Evolutionary conservation across 2,888 invertebrate species (phyloP), one percentile per base, ranked within the genome.

Genomic region (Scaptomyza caliginosa): DNA sequence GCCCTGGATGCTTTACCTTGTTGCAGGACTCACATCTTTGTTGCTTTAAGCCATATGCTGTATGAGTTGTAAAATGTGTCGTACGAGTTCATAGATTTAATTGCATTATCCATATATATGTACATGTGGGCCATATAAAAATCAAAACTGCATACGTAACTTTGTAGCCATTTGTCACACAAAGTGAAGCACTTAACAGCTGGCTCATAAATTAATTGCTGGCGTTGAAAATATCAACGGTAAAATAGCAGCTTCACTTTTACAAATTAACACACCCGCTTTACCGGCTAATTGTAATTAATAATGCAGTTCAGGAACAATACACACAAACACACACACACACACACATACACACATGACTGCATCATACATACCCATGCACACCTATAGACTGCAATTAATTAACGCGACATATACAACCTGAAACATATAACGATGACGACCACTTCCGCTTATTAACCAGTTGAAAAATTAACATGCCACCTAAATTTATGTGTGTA

Each of bases 361-460:
- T 39, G 23, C 48, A 56, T 36, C 43, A 32, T n/a, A 57, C 30
- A 16, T 32, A 28, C n/a, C n/a, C n/a, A n/a, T n/a, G n/a, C n/a
- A n/a, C 40, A 28, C 42, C 38, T 36, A 10, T 23, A 19, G 34
- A 60, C 26, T 30, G 52, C 45, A 59, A 74, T 79, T 80, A 67
- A 77, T 77, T 74, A 65, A 57, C 56, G 66, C 62, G 63, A 70
- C 70, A 67, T 70, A 52, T 67, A 67, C 72, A 75, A 69, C 72
- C 74, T 69, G 70, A 70, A 77, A 74, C 74, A 73, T 68, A 39
- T 70, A 77, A 72, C 74, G 40, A 73, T 77, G 74, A 82, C 63
- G 73, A 68, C 77, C 85, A 85, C 83, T 85, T 83, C 82, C 82
- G 82, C 82, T 83, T 82, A 85, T 85, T 85, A 83, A 77, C 73